Evolutionary conservation across 2,888 invertebrate genomes (phyloP), one percentile per base, ranked within the genome.

Genomic region (Prosapia bicincta): DNA sequence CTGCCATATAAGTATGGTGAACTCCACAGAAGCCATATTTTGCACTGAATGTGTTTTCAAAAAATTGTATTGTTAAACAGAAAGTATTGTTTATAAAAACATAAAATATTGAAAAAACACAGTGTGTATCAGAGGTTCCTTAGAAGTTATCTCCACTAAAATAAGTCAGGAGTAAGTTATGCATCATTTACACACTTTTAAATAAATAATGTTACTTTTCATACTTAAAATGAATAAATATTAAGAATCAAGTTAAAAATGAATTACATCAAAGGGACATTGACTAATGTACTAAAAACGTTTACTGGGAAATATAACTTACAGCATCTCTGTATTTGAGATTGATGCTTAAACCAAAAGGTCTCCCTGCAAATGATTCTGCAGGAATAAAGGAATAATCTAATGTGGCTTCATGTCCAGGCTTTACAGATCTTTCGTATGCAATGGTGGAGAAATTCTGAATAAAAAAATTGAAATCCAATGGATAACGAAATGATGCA

Each of bases 381-480:
- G 96, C 95, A 26, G 98, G 97, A 77, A 96, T 89, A 85, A 99
- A 99, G 0, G 94, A 94, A 86, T 99, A 99, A 26, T 94, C 93
- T 75, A 99, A 91, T 0, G 99, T 97, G 1, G 97, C 97, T 86
- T 99, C 97, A 80, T 96, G 93, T 74, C 92, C 91, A 0, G 98
- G 94, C 81, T 95, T 93, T 0, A 99, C 96, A 81, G 93, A 89
- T 81, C 93, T 91, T 83, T 95, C 93, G 86, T 94, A 97, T 0
- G 92, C 90, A 82, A 96, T 89, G 0, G 95, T 93, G 0, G 98
- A 96, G 87, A 99, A 99, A 87, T 99, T 99, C 86, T 99, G 98
- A 81, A 99, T 97, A 87, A 95, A 95, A 86, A 96, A 99, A 81
- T 93, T 96, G 87, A 96, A 99, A 86, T 99, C 99, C 93, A 98